These are phyloP conservation scores for Mormyrus lacerda DNA, from an alignment of 2,113 vertebrate species.

Conservation along the genomic window DNA sequence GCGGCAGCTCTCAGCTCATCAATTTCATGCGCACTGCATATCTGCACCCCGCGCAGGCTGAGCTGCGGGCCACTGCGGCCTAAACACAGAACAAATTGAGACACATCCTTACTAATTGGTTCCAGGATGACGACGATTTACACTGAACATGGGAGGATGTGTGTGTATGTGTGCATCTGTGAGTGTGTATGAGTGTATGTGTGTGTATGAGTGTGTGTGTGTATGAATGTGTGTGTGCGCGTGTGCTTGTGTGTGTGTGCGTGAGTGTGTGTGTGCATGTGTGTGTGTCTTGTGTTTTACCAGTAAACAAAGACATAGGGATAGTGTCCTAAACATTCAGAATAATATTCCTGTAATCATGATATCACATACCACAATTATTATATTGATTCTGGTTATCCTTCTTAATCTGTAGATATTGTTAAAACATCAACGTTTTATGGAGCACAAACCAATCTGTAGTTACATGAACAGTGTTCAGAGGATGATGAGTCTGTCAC, in stretches of 20 bases:
- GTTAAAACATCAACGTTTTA: background rate
- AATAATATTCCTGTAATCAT: background rate
- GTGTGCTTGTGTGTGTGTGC: background rate
- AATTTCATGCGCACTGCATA: slow-evolving; percentile 60
- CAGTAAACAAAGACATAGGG: background rate
- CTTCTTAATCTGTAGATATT: background rate
- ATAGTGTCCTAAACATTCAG: background rate
- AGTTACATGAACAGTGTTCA: background rate
- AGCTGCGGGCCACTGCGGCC: slow-evolving; percentile 55
- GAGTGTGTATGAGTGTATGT: background rate
- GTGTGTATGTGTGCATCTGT: background rate
- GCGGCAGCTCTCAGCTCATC: slow-evolving; percentile 57
- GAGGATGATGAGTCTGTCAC: background rate
- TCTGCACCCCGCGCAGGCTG: slow-evolving; percentile 46
- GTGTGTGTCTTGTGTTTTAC: background rate
- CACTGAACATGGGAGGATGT: slow-evolving; percentile 30
- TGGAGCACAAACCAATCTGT: background rate
- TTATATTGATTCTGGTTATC: background rate
- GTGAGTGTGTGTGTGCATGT: background rate
- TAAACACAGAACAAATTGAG: slow-evolving; percentile 78
- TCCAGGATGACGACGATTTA: slow-evolving; percentile 73
- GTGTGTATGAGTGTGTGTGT: background rate
- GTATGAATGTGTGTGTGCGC: background rate
- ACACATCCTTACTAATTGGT: slow-evolving; percentile 74
- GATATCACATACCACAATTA: background rate